phyloP scores from a whole-genome alignment of 2,797 vertebrate genomes.

The Coregonus sp. region DNA sequence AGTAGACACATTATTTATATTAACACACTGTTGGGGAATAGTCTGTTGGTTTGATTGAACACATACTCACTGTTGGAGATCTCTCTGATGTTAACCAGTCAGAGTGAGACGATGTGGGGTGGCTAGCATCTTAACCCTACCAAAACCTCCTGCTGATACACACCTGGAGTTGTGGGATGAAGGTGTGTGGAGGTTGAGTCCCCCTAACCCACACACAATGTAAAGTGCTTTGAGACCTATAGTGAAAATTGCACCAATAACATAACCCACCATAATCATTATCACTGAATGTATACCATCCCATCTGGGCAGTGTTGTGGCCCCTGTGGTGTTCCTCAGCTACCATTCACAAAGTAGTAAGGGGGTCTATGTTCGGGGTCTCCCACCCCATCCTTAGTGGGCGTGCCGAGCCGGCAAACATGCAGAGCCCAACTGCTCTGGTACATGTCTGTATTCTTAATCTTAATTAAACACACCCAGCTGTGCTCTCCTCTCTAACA shows the following conservation, averaged over 20 bases:
- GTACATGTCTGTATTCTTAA: conserved; percentile 49
- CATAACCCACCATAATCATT: neutral
- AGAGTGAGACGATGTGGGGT: neutral
- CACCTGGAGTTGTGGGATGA: neutral
- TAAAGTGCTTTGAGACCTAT: too few species aligned
- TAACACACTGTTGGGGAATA: conserved; percentile 26
- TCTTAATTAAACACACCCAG: conserved; percentile 56
- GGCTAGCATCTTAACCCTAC: neutral
- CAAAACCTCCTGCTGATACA: neutral
- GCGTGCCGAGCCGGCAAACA: conserved; percentile 22
- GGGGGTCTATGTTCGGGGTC: conserved; percentile 8
- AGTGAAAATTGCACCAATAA: neutral
- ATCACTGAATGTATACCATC: neutral
- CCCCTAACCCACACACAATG: neutral
- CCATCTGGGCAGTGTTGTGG: conserved; percentile 10
- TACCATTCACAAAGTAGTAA: neutral
- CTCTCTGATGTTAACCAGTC: conserved; percentile 21
- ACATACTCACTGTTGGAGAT: too few species aligned
- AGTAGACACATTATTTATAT: conserved; percentile 29
- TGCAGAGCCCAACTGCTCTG: conserved; percentile 26
- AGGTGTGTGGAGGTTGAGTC: neutral
- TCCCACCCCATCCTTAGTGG: neutral
- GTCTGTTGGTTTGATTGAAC: neutral
- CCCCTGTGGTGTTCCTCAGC: neutral
- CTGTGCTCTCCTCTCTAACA: conserved; percentile 35